Percentiles rank a stretch among this genome's conserved stretches.
Conservation (phyloP, 1,140 invertebrate genomes). For the Sycobia sp. region DNA sequence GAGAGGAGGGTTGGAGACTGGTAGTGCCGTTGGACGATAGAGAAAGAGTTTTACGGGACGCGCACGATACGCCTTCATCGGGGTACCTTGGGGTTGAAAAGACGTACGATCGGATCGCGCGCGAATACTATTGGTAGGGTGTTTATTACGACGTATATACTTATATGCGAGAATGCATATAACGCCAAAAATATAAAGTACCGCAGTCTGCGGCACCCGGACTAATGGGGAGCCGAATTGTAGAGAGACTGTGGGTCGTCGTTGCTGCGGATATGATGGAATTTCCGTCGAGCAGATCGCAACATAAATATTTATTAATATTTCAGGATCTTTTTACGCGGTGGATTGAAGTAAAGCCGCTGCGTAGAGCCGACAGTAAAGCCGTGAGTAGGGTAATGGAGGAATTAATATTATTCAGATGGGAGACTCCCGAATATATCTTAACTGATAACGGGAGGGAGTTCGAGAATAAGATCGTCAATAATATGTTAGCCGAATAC, state of each 20-base stretch:
- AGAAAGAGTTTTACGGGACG: not conserved
- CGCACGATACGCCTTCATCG: not conserved
- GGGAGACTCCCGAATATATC: conserved; percentile 19
- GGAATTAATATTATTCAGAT: conserved; percentile 22
- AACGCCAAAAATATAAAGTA: not conserved
- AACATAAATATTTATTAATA: conserved; percentile 16
- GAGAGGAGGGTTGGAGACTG: conserved; percentile 5
- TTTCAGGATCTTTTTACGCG: conserved; percentile 33
- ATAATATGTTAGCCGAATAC: not conserved
- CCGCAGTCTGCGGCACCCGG: not conserved
- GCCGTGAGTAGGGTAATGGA: not conserved
- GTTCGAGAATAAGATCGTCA: conserved; percentile 4
- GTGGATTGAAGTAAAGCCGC: conserved; percentile 24
- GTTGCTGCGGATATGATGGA: conserved; percentile 29
- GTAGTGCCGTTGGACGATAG: conserved; percentile 1
- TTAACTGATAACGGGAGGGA: conserved; percentile 30
- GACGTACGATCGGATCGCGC: conserved; percentile 6
- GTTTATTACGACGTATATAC: not conserved
- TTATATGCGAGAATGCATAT: not conserved
- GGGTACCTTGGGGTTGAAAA: conserved; percentile 14
- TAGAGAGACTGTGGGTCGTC: conserved; percentile 22
- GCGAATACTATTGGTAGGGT: conserved; percentile 18
- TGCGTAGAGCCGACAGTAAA: not conserved
- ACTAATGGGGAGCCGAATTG: not conserved
- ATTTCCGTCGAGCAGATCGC: conserved; percentile 10